These are phyloP conservation scores for Zaprionus inermis DNA, from an alignment of 1,140 invertebrate genomes.

Conservation along the genomic window DNA sequence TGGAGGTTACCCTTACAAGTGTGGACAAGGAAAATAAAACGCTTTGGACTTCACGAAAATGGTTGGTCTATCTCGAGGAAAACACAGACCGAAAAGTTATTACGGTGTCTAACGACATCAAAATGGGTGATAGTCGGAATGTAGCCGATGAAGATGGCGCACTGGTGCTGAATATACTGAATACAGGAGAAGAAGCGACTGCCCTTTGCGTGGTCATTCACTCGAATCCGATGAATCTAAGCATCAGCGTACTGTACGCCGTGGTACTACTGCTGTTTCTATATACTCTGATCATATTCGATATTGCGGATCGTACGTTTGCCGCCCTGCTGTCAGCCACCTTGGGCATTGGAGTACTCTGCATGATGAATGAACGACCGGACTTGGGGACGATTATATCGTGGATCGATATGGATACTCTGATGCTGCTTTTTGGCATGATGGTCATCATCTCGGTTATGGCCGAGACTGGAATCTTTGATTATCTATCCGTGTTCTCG, in stretches of 20 bases:
- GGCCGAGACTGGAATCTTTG: constrained; percentile 94
- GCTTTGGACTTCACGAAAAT: not conserved
- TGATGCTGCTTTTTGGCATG: constrained; percentile 93
- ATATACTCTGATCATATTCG: constrained; percentile 93
- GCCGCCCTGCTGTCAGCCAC: constrained; percentile 91
- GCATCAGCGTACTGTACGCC: constrained; percentile 87
- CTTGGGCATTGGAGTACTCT: constrained; percentile 88
- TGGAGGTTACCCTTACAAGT: not conserved
- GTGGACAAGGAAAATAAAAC: not conserved
- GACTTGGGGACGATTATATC: constrained; percentile 88
- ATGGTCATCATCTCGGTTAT: constrained; percentile 94
- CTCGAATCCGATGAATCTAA: constrained; percentile 2
- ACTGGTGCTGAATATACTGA: not conserved
- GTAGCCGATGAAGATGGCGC: not conserved
- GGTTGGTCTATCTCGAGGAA: constrained; percentile 6
- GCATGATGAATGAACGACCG: constrained; percentile 89
- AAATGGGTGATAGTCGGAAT: not conserved
- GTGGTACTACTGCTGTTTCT: constrained; percentile 88
- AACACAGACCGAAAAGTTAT: not conserved
- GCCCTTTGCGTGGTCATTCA: constrained; percentile 20
- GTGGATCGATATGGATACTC: constrained; percentile 94
- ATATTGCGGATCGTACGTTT: constrained; percentile 90
- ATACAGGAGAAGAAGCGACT: constrained; percentile 2
- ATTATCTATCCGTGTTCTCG: constrained; percentile 88
- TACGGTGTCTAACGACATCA: not conserved